A percentile compares a stretch with the other conserved stretches of the same genome.
Evolutionary conservation across 2,888 invertebrate species (phyloP).

Genomic region (Erebia palarica): DNA sequence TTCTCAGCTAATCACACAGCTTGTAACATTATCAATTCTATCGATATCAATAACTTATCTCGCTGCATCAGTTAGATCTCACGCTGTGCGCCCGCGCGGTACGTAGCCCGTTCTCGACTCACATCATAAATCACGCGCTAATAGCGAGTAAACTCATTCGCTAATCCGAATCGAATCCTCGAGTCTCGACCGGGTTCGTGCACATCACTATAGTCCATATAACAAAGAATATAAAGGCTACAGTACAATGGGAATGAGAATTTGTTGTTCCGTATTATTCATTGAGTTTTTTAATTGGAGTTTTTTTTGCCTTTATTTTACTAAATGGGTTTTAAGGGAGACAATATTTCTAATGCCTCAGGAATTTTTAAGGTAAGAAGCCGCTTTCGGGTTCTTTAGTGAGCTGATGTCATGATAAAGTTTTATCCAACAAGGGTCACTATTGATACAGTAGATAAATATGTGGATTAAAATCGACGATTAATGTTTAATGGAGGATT

Average conservation of each 20-base stretch:
- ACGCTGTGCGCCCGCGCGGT: conserved; percentile 65
- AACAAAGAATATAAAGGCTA: conserved; percentile 16
- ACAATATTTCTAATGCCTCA: conserved; percentile 26
- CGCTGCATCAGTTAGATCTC: conserved; percentile 56
- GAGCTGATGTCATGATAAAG: conserved; percentile 11
- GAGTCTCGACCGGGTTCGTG: conserved; percentile 26
- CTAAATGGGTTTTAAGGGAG: conserved; percentile 21
- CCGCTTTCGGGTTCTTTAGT: conserved; percentile 16
- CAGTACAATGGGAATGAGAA: conserved; percentile 16
- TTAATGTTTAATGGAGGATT: not conserved
- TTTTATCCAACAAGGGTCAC: conserved; percentile 1
- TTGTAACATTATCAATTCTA: conserved; percentile 28
- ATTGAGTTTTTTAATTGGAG: conserved; percentile 26
- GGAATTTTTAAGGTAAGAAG: conserved; percentile 25
- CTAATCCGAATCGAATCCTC: conserved; percentile 73
- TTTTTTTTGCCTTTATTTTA: conserved; percentile 25
- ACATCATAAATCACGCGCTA: conserved; percentile 79
- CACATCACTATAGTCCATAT: conserved; percentile 24
- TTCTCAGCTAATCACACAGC: conserved; percentile 19
- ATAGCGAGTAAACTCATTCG: conserved; percentile 79
- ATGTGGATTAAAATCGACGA: not conserved
- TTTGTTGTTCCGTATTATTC: conserved; percentile 14
- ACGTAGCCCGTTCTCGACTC: conserved; percentile 62
- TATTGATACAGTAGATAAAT: not conserved
- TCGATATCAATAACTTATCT: conserved; percentile 44